These are phyloP conservation scores for Charadrius vociferus DNA, from an alignment of 2,113 vertebrate genomes.

Conservation along the genomic window DNA sequence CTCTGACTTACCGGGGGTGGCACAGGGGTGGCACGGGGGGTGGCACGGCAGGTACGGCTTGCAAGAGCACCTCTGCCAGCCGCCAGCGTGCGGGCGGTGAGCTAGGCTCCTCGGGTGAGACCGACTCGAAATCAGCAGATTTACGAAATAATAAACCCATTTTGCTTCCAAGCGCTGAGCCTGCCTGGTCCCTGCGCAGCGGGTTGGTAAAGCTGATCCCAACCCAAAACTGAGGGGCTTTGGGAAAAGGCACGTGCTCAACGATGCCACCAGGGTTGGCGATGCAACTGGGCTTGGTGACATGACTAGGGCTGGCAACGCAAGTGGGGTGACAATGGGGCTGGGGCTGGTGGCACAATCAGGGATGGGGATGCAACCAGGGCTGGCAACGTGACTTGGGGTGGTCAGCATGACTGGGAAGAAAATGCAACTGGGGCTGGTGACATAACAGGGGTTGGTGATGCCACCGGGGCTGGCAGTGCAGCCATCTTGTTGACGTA, in stretches of 20 bases:
- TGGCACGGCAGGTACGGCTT: background rate
- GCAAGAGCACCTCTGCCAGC: background rate
- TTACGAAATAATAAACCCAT: conserved; percentile 32
- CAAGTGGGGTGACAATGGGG: accelerated
- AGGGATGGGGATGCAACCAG: accelerated
- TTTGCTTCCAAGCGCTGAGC: conserved; percentile 5
- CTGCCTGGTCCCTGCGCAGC: background rate
- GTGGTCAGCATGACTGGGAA: background rate
- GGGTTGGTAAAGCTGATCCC: no score
- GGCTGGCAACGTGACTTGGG: accelerated
- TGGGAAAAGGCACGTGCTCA: accelerated
- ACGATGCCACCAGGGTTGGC: accelerated
- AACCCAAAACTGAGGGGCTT: accelerated
- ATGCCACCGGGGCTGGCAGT: background rate
- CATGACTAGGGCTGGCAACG: accelerated
- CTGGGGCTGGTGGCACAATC: background rate
- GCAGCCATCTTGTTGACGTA: background rate
- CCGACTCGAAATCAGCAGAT: background rate
- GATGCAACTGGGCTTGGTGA: background rate
- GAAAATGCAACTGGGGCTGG: accelerated
- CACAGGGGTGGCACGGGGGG: background rate
- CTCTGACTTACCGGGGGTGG: background rate
- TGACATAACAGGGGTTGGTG: no score
- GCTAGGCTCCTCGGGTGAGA: background rate
- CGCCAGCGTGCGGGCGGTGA: accelerated